Evolutionary conservation across 2,888 invertebrate species (phyloP).

Genomic region (Nebria brevicollis): DNA sequence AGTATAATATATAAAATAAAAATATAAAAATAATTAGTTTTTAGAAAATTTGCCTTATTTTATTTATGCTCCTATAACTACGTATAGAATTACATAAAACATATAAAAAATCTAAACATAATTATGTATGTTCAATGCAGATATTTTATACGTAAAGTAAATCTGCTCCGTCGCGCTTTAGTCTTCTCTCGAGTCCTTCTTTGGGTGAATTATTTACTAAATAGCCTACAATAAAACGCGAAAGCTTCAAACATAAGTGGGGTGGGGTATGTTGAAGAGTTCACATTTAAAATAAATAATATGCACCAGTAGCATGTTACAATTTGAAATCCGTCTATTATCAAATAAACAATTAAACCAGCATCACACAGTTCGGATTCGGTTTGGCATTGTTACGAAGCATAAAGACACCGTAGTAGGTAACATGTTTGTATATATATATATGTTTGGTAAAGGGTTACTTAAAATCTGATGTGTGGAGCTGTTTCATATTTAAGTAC

Average conservation of each 20-base stretch:
- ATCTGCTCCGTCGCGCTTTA: too few relatives aligned
- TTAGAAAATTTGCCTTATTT: too few relatives aligned
- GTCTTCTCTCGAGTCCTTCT: too few relatives aligned
- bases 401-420: constrained; percentile 18
- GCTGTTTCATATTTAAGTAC: not conserved
- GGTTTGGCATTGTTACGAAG: not conserved
- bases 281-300: not conserved
- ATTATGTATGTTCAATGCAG: too few relatives aligned
- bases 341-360: not conserved
- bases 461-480: not conserved
- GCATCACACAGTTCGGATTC: not conserved
- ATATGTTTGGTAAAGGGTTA: constrained; percentile 2
- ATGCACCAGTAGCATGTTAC: not conserved
- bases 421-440: not conserved
- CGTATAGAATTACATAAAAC: too few relatives aligned
- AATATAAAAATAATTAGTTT: too few relatives aligned
- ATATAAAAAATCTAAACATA: too few relatives aligned
- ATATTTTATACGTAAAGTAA: too few relatives aligned
- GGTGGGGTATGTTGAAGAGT: not conserved
- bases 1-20: too few relatives aligned
- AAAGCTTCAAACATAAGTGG: not conserved
- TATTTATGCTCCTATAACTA: too few relatives aligned
- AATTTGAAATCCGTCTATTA: not conserved
- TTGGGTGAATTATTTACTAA: not conserved
- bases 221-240: not conserved